A percentile compares a stretch with the other conserved stretches of the same genome.
Conservation (phyloP, 2,113 vertebrate species). For the Uria lomvia region DNA sequence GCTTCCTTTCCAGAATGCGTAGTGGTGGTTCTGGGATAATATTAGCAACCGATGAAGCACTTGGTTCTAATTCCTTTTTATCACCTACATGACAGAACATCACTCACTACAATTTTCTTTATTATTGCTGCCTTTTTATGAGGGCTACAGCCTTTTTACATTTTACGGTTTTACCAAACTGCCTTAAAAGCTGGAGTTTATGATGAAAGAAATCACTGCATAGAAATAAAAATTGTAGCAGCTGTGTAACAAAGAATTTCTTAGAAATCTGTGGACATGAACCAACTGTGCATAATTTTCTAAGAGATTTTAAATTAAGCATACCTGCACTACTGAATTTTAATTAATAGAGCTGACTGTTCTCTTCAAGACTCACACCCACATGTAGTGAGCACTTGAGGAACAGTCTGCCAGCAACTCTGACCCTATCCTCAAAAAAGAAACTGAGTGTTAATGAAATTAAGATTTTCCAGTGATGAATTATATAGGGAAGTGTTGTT, state of each 20-base stretch:
- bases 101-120: slow-evolving; percentile 31
- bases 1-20: not conserved
- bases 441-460: not conserved
- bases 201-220: slow-evolving; percentile 19
- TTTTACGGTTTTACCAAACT: slow-evolving; percentile 37
- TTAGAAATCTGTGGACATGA: slow-evolving; percentile 36
- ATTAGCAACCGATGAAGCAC: not conserved
- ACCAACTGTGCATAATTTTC: slow-evolving; percentile 50
- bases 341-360: slow-evolving; percentile 39
- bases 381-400: not conserved
- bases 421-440: not conserved
- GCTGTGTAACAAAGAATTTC: slow-evolving; percentile 45
- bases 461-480: not conserved
- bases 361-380: not conserved
- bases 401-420: not conserved
- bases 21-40: not conserved
- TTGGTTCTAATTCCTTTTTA: slow-evolving; percentile 38
- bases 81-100: not conserved
- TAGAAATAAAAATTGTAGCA: slow-evolving; percentile 42
- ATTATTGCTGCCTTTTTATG: not conserved
- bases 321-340: slow-evolving; percentile 32
- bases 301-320: slow-evolving; percentile 35
- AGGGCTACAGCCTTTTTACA: not conserved
- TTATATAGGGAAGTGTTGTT: not conserved
- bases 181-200: slow-evolving; percentile 44